Evolutionary conservation across 30 jellyfish, hydroid and myxozoan genomes (phyloP).

Genomic region (Hydractinia echinata): DNA sequence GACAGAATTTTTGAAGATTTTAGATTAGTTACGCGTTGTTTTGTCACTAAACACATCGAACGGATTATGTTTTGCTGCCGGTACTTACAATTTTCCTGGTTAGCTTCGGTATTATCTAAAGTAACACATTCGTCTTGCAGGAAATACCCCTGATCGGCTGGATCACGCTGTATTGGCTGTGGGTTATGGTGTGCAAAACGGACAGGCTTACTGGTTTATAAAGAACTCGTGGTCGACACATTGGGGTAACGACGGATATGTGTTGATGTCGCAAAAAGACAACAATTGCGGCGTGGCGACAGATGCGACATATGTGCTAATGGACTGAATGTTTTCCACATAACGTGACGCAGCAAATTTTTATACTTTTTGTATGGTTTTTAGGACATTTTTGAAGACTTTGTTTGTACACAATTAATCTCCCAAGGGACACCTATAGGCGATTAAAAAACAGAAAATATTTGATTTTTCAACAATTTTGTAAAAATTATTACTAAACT

Average conservation of each 20-base stretch:
- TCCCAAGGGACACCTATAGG: no score
- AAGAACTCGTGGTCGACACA: slow-evolving; percentile 63
- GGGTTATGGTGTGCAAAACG: slow-evolving; percentile 47
- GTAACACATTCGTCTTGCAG: background rate
- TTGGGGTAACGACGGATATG: slow-evolving; percentile 67
- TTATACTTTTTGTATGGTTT: background rate
- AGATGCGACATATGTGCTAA: slow-evolving; percentile 72
- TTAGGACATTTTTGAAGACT: background rate
- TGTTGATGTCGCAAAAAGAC: slow-evolving; percentile 45
- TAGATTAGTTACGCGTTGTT: no score
- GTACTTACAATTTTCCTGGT: no score
- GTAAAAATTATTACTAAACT: no score
- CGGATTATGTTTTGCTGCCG: no score
- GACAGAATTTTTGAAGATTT: no score
- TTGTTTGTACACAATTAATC: background rate
- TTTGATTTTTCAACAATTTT: no score
- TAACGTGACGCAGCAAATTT: background rate
- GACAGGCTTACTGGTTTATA: slow-evolving; percentile 35
- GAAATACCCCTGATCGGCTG: slow-evolving; percentile 52
- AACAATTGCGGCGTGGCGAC: slow-evolving; percentile 81
- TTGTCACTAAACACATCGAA: no score
- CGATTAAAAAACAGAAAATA: no score
- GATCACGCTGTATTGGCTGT: slow-evolving; percentile 65
- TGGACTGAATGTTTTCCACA: background rate
- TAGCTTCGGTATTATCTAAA: no score